These are phyloP conservation scores for Poecilia latipinna DNA, from an alignment of 2,113 vertebrate genomes.

Conservation along the genomic window DNA sequence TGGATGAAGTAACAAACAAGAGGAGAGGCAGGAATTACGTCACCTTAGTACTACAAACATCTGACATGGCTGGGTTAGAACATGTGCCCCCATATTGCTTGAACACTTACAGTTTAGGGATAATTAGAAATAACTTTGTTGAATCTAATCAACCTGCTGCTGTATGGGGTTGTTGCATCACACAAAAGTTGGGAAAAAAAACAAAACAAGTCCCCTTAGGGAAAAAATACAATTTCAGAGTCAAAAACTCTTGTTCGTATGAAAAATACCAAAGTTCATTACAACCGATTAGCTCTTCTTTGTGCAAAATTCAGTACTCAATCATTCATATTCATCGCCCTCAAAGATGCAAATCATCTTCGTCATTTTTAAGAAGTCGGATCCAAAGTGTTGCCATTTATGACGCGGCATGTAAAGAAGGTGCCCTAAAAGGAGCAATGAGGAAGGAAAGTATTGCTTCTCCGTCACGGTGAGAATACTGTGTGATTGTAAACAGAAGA, in stretches of 20 bases:
- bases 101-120: conserved; percentile 3
- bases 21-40: conserved; percentile 45
- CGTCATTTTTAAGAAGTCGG: not conserved
- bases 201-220: conserved; percentile 27
- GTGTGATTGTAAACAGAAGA: conserved; percentile 66
- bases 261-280: conserved; percentile 66
- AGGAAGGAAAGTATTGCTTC: conserved; percentile 66
- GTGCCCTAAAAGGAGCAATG: conserved; percentile 19
- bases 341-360: conserved; percentile 11
- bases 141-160: not conserved
- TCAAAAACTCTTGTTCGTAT: conserved; percentile 46
- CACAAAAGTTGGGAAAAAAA: conserved; percentile 11
- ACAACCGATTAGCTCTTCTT: conserved; percentile 38
- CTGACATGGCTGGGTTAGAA: conserved; percentile 33
- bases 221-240: conserved; percentile 50
- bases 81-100: conserved; percentile 15
- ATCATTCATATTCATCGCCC: conserved; percentile 27
- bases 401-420: conserved; percentile 45
- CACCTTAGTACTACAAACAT: conserved; percentile 56
- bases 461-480: conserved; percentile 47
- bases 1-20: conserved; percentile 5
- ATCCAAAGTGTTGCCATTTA: conserved; percentile 32
- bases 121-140: not conserved
- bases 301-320: conserved; percentile 59
- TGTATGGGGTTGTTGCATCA: not conserved